phyloP scores from a whole-genome alignment of 2,888 invertebrate species.

The Hemithea aestivaria region DNA sequence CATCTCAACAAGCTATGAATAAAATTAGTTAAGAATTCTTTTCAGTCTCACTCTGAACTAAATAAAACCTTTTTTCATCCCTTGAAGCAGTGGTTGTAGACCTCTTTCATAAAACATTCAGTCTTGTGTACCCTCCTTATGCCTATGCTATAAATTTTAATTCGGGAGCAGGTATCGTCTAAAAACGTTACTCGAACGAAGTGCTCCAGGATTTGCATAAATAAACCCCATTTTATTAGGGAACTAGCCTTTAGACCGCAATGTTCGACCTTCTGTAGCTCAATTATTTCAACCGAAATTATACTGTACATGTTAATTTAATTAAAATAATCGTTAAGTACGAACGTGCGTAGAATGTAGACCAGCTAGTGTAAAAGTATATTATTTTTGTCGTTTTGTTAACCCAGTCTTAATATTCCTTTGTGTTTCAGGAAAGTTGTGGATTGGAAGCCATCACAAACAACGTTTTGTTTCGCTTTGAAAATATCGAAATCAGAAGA shows the following conservation, averaged over 20 bases:
- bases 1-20: constrained; percentile 20
- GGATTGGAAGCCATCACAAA: too few relatives aligned
- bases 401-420: too few relatives aligned
- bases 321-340: too few relatives aligned
- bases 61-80: constrained; percentile 17
- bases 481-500: too few relatives aligned
- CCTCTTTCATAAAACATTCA: constrained; percentile 37
- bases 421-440: too few relatives aligned
- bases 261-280: too few relatives aligned
- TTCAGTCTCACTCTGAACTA: constrained; percentile 11
- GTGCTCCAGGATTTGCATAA: constrained; percentile 36
- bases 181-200: constrained; percentile 31
- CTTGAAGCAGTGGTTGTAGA: constrained; percentile 8
- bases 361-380: too few relatives aligned
- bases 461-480: too few relatives aligned
- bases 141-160: constrained; percentile 36
- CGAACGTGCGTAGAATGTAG: too few relatives aligned
- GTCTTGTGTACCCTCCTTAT: constrained; percentile 28
- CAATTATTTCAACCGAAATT: too few relatives aligned
- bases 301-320: too few relatives aligned
- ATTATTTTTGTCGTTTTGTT: too few relatives aligned
- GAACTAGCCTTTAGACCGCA: background rate
- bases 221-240: constrained; percentile 25
- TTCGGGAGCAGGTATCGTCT: constrained; percentile 28
- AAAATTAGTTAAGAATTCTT: constrained; percentile 27